Conservation (phyloP, 2,797 vertebrate genomes). For the Aulostomus chinensis region DNA sequence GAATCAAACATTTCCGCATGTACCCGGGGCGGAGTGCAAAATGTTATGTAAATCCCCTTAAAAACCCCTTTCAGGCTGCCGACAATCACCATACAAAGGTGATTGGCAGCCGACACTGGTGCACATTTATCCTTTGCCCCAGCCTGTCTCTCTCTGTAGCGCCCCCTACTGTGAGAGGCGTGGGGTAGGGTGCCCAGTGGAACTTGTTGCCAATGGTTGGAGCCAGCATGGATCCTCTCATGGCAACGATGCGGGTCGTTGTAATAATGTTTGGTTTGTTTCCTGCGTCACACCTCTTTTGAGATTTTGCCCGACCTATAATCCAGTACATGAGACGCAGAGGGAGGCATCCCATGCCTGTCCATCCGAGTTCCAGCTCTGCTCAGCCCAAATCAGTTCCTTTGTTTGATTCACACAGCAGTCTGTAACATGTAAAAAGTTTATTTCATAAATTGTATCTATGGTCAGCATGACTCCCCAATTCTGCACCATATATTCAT, state of each 20-base stretch:
- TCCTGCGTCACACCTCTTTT: constrained; percentile 75
- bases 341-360: constrained; percentile 80
- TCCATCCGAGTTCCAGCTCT: constrained; percentile 71
- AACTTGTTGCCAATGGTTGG: constrained; percentile 74
- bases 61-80: constrained; percentile 78
- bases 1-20: constrained; percentile 64
- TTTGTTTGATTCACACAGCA: constrained; percentile 67
- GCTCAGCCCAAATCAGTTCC: constrained; percentile 57
- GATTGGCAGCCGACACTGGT: constrained; percentile 83
- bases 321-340: constrained; percentile 79
- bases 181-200: constrained; percentile 84
- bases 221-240: constrained; percentile 79
- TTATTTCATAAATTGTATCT: constrained; percentile 59
- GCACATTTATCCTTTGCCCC: constrained; percentile 80
- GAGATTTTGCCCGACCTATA: constrained; percentile 74
- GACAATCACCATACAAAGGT: constrained; percentile 80
- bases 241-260: constrained; percentile 73
- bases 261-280: constrained; percentile 83
- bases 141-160: constrained; percentile 74
- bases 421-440: constrained; percentile 49
- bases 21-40: constrained; percentile 73
- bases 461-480: constrained; percentile 40
- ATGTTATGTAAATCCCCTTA: constrained; percentile 85
- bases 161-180: constrained; percentile 86
- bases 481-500: constrained; percentile 9